Conservation (phyloP, 1,140 invertebrate genomes). For the Anoplophora glabripennis region DNA sequence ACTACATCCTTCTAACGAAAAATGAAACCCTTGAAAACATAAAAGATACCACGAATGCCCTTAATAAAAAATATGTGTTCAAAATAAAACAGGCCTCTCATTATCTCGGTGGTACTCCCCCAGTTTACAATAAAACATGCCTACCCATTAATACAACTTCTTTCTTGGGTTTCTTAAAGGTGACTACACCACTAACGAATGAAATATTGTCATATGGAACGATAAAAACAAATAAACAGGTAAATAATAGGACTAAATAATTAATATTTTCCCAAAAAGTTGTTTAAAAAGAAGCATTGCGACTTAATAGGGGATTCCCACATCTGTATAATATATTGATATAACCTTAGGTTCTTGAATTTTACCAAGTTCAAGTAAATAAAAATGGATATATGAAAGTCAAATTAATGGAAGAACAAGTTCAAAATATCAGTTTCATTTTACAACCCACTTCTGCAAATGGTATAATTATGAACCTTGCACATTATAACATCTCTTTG, state of each 20-base stretch:
- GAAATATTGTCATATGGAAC: conserved; percentile 24
- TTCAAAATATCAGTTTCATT: conserved; percentile 4
- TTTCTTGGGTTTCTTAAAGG: conserved; percentile 35
- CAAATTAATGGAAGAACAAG: neutral
- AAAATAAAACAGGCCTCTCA: conserved; percentile 29
- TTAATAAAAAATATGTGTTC: conserved; percentile 11
- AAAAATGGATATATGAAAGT: neutral
- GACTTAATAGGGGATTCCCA: neutral
- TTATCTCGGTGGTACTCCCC: conserved; percentile 37
- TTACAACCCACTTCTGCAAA: neutral
- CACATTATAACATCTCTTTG: no score
- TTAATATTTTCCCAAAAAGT: neutral
- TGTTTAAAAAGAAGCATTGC: neutral
- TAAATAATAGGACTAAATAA: neutral
- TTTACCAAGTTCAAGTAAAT: neutral
- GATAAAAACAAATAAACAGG: conserved; percentile 2
- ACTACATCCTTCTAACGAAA: conserved; percentile 20
- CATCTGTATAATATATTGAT: neutral
- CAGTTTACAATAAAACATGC: conserved; percentile 20
- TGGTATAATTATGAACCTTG: conserved; percentile 6
- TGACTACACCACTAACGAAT: conserved; percentile 11
- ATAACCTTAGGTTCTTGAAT: neutral
- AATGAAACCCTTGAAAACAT: neutral
- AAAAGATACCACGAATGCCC: neutral
- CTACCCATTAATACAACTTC: conserved; percentile 28